A percentile compares a stretch with the other conserved stretches of the same genome.
Evolutionary conservation across 2,113 vertebrate species (phyloP).

Genomic region (Corydoras maculifer): DNA sequence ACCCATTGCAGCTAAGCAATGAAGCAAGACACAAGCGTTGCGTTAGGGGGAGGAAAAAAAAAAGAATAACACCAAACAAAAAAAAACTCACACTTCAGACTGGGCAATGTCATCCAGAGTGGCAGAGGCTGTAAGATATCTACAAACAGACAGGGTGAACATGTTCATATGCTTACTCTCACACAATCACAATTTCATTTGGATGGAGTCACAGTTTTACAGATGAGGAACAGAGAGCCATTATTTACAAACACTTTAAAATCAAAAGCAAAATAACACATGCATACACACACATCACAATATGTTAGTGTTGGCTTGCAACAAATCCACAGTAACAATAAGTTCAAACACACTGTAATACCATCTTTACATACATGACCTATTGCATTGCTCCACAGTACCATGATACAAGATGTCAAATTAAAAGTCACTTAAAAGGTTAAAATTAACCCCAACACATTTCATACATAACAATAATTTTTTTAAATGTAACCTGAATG

Average conservation of each 20-base stretch:
- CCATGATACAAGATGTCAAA: too few species aligned
- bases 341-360: too few species aligned
- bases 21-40: background rate
- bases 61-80: constrained; percentile 19
- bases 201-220: background rate
- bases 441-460: too few species aligned
- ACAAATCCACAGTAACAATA: too few species aligned
- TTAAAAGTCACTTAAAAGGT: too few species aligned
- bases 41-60: background rate
- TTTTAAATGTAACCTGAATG: too few species aligned
- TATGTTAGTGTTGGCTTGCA: too few species aligned
- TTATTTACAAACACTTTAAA: background rate
- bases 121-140: constrained; percentile 81
- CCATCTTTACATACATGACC: too few species aligned
- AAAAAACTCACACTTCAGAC: constrained; percentile 78
- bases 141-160: constrained; percentile 72
- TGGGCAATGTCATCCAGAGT: constrained; percentile 80
- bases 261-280: background rate
- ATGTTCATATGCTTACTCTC: constrained; percentile 45
- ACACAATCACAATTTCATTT: constrained; percentile 5
- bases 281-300: background rate
- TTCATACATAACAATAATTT: too few species aligned
- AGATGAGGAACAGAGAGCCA: background rate
- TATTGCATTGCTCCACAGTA: too few species aligned
- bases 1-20: background rate